Evolutionary conservation across 1,140 invertebrate species (phyloP).

Genomic region (Drosophila pseudoobscura): DNA sequence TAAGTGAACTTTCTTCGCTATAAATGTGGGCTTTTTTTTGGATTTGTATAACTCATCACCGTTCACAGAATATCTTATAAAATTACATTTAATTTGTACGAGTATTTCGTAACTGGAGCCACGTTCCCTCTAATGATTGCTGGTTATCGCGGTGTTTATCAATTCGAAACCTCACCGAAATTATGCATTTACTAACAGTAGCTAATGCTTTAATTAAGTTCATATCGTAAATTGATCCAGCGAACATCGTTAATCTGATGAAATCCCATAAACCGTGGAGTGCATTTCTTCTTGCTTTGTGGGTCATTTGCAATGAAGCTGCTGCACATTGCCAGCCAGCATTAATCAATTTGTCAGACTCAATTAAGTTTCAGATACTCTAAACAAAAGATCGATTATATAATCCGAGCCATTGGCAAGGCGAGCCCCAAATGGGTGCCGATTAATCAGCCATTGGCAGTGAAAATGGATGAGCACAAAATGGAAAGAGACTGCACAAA

Average conservation of each 20-base stretch:
- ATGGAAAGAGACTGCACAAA: conserved; percentile 25
- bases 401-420: conserved; percentile 28
- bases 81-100: no score
- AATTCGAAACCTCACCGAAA: no score
- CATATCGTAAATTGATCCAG: conserved; percentile 9
- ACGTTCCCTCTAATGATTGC: no score
- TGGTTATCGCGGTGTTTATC: no score
- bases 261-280: conserved; percentile 4
- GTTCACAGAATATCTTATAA: no score
- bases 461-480: conserved; percentile 25
- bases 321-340: conserved; percentile 10
- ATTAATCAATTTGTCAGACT: conserved; percentile 49
- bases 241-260: background rate
- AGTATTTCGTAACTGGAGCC: no score
- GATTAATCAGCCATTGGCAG: conserved; percentile 44
- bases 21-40: no score
- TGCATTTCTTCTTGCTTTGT: conserved; percentile 16
- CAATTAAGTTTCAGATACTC: conserved; percentile 28
- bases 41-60: no score
- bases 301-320: conserved; percentile 19
- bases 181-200: background rate
- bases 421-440: conserved; percentile 22
- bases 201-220: conserved; percentile 13
- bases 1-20: no score
- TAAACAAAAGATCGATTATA: conserved; percentile 46